Base-by-base conservation (phyloP, 1,140 invertebrate species). In the Drosophila lini region DNA sequence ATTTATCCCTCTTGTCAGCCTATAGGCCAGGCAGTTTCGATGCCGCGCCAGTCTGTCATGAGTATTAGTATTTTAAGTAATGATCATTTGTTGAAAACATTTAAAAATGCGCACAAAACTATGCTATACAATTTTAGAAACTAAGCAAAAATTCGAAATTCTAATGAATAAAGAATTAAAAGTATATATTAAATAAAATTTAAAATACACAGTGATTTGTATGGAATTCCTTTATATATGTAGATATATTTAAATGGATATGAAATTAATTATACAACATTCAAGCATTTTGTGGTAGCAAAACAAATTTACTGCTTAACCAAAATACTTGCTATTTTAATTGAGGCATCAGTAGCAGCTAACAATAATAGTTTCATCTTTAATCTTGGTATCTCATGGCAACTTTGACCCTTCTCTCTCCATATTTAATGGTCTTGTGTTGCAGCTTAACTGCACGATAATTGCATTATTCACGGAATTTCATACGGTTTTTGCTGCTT, bases 391-490 rank as follows among this genome's bases (percentile, higher is more conserved):
- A 42, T 61, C 32, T 13, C 16, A 9, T 13, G 16, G 55, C 19
- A 42, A 38, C 38, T 60, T 42, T 42, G 34, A 60, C 36, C 36
- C 53, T 28, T 19, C 19, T 22, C 15, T 32, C 13, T 9, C 22
- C 28, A 31, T 45, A 52, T 56, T 53, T 74, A 59, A 74, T 74
- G 50, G 58, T 63, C 50, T 48, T 38, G 34, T 36, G 28, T 38
- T 41, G 41, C 45, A 53, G 71, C 69, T 74, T 47, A 16, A 32
- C 34, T 42, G 25, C 8, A 36, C 50, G 48, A 36, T 74, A 74
- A 74, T 74, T 60, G 56, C 69, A 61, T 73, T 73, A 73, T 73
- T 73, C 69, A 73, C 40, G 28, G 67, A 25, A 44, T 59, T 60
- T 34, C 25, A 32, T 58, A 36, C 19, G 32, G 53, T 47, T 47